Evolutionary conservation across 2,888 invertebrate genomes (phyloP), one percentile per base, ranked within the genome.

Genomic region (Tubulanus polymorphus): DNA sequence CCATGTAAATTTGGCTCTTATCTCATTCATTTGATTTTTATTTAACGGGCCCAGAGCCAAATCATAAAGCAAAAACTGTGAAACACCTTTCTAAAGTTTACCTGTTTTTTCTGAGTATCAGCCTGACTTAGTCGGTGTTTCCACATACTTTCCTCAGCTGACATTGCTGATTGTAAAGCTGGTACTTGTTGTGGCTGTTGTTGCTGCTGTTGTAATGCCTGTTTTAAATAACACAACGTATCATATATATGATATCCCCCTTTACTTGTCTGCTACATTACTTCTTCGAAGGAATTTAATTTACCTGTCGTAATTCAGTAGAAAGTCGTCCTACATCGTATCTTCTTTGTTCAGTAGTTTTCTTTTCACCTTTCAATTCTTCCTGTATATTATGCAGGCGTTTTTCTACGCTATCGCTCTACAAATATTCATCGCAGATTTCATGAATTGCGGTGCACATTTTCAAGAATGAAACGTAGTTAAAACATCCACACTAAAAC

Each of bases 291-390:
- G n/a, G n/a, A n/a, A n/a, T n/a, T n/a, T n/a, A n/a, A 59, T 60
- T 53, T 61, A 70, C 71, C 63, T 66, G 63, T 62, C 69, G 66
- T 28, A 72, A 65, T 54, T 75, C 74, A 55, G 66, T 60, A 15
- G 75, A 75, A 5, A 75, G 61, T 41, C 66, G 63, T 25, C 56
- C 63, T 3, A 71, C 57, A 52, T 73, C 73, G 52, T 72, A 72
- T 25, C 53, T 52, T 15, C 64, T 62, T 45, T 69, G 58, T 45
- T 70, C 70, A 5, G 66, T 32, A 3, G 57, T 41, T 10, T 61
- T 58, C 30, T 70, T 60, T 49, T 75, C 75, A 12, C 67, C 50
- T 35, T 65, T 62, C 26, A 75, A 60, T 51, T 75, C 75, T 54
- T 67, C 64, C 59, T 74, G 74, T 37, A 75, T 73, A 37, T 67